Conservation (phyloP, 2,113 vertebrate genomes). For the Caranx ignobilis region DNA sequence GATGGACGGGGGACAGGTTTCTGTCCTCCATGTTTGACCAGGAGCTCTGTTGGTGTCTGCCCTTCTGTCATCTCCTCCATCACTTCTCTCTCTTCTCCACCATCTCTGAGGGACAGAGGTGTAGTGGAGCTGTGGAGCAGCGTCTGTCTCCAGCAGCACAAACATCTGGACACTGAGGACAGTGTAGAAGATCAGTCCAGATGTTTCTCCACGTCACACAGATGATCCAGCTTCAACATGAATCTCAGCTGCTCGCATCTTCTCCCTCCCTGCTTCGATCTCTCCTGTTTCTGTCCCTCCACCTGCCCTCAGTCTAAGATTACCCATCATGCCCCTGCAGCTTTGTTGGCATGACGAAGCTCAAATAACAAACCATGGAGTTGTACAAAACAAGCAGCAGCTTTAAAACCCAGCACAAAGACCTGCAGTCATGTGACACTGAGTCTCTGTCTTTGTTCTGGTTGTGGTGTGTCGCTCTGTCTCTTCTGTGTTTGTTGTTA, state of each 20-base stretch:
- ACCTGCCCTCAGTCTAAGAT: slow-evolving; percentile 78
- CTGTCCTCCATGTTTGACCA: slow-evolving; percentile 58
- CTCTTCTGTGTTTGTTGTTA: slow-evolving; percentile 17
- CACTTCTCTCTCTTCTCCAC: slow-evolving; percentile 16
- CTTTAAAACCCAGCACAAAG: slow-evolving; percentile 55
- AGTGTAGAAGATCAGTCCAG: no score
- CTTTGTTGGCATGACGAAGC: slow-evolving; percentile 90
- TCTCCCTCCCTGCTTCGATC: neutral
- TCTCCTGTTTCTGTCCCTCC: neutral
- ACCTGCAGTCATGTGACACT: slow-evolving; percentile 52
- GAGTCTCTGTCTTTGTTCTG: slow-evolving; percentile 47
- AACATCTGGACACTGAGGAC: no score
- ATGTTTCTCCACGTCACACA: no score
- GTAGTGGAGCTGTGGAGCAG: neutral
- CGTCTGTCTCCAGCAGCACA: neutral
- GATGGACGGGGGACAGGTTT: slow-evolving; percentile 17
- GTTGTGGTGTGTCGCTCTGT: slow-evolving; percentile 15
- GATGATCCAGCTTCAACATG: no score
- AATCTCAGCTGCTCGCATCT: neutral
- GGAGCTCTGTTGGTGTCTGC: slow-evolving; percentile 43
- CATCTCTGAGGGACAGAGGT: neutral
- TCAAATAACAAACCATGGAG: slow-evolving; percentile 85
- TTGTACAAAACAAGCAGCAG: slow-evolving; percentile 72
- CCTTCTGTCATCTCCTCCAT: slow-evolving; percentile 47
- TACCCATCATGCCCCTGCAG: slow-evolving; percentile 79